These are phyloP conservation scores for Cheiracanthium punctorium DNA, from an alignment of 2,888 invertebrate genomes.

Conservation along the genomic window DNA sequence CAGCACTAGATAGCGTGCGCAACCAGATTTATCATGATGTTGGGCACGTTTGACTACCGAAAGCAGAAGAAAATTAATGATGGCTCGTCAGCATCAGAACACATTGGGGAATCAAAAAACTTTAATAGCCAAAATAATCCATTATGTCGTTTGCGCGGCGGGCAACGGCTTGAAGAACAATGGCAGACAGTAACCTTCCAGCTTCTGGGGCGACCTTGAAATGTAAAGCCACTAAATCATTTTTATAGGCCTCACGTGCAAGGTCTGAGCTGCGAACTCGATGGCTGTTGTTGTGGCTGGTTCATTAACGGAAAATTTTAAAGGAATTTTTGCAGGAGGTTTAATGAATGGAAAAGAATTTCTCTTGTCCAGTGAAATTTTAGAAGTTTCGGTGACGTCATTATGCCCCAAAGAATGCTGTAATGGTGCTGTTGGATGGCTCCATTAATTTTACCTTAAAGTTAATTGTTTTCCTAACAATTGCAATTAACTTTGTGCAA, in stretches of 20 bases:
- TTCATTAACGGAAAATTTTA: background rate
- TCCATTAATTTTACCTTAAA: no score
- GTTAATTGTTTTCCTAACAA: no score
- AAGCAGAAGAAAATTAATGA: conserved; percentile 45
- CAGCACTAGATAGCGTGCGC: background rate
- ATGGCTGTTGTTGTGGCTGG: background rate
- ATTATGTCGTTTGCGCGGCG: conserved; percentile 27
- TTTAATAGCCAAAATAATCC: conserved; percentile 48
- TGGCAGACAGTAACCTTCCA: conserved; percentile 34
- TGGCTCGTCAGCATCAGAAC: conserved; percentile 14
- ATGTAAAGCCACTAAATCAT: background rate
- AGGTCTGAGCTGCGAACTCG: background rate
- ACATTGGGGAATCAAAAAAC: conserved; percentile 31
- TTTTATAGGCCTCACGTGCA: background rate
- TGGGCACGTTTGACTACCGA: conserved; percentile 41
- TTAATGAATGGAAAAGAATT: no score
- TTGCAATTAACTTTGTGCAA: no score
- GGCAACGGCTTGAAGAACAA: conserved; percentile 28
- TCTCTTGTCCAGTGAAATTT: no score
- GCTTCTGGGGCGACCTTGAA: background rate
- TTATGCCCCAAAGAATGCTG: no score
- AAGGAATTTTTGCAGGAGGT: background rate
- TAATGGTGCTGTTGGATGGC: no score
- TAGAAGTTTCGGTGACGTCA: no score
- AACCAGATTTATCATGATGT: conserved; percentile 4